A percentile compares a stretch with the other conserved stretches of the same genome.
Conservation (phyloP, 2,797 vertebrate genomes). For the Leptatherina wallacei region DNA sequence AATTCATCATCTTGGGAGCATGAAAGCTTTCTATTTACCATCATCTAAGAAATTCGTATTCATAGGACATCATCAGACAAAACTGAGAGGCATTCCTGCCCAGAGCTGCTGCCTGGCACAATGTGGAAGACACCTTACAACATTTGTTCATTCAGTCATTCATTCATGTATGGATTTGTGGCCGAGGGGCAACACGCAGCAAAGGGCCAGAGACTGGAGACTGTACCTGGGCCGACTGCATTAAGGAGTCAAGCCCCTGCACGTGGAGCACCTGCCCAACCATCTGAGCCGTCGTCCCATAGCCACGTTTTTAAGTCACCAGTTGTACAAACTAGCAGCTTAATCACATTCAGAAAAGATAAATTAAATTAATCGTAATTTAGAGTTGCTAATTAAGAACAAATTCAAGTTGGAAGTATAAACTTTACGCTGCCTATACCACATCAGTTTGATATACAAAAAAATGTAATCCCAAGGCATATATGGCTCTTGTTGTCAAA, state of each 20-base stretch:
- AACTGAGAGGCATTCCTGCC: neutral
- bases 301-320: neutral
- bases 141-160: too few species aligned
- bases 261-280: neutral
- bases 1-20: neutral
- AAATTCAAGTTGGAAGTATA: too few species aligned
- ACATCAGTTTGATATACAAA: neutral
- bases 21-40: neutral
- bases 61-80: conserved; percentile 1
- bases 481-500: too few species aligned
- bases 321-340: neutral
- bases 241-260: too few species aligned
- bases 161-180: too few species aligned
- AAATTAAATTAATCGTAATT: neutral
- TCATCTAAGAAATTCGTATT: conserved; percentile 5
- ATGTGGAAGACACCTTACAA: conserved; percentile 4
- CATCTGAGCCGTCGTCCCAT: neutral
- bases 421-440: too few species aligned
- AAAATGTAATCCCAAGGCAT: too few species aligned
- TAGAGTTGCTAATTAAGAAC: too few species aligned
- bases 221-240: neutral
- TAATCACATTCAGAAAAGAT: neutral
- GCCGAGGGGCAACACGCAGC: neutral
- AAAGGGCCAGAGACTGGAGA: neutral
- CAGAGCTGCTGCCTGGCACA: conserved; percentile 3